Percentiles rank a stretch among this genome's conserved stretches.
phyloP scores from a whole-genome alignment of 2,113 vertebrate species.

The Marmota flaviventris region DNA sequence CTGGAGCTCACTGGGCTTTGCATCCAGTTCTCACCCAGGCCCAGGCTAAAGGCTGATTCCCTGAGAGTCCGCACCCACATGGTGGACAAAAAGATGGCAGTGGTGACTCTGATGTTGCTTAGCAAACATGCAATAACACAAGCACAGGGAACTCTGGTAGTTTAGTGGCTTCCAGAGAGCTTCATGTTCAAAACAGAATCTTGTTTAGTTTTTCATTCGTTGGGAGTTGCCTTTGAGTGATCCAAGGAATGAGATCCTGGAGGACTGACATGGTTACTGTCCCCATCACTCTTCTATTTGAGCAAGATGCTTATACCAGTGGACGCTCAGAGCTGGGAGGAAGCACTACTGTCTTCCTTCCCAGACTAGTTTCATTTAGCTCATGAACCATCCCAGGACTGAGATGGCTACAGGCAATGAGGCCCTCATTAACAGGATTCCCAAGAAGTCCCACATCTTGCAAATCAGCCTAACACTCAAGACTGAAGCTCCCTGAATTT shows the following conservation, averaged over 20 bases:
- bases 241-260: background rate
- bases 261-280: background rate
- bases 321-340: background rate
- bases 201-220: background rate
- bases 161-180: background rate
- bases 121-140: background rate
- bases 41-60: background rate
- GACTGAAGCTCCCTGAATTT: background rate
- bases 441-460: background rate
- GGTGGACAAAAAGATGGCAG: too few relatives aligned
- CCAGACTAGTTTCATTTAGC: background rate
- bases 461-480: background rate
- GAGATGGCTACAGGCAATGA: background rate
- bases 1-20: background rate
- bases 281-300: background rate
- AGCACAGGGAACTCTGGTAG: background rate
- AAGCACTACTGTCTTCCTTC: background rate
- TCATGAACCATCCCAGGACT: background rate
- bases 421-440: background rate
- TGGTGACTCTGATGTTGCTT: background rate
- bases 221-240: background rate
- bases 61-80: accelerated
- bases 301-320: background rate
- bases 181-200: background rate
- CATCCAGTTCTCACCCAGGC: background rate